Percentiles rank a stretch among this genome's conserved stretches.
Evolutionary conservation across 2,888 invertebrate genomes (phyloP).

Genomic region (Sabatieria punctata): DNA sequence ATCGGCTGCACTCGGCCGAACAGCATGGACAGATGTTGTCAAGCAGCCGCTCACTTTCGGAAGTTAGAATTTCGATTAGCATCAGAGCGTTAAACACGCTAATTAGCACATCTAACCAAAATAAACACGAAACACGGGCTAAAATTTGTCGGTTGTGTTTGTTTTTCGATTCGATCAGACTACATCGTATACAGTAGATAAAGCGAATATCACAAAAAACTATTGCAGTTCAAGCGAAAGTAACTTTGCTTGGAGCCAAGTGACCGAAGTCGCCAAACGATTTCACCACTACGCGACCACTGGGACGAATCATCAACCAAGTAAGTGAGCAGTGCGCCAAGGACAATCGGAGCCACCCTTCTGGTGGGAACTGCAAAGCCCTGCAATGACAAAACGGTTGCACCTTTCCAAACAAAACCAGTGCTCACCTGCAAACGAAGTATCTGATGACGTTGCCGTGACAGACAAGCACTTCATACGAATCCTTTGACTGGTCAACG

Average conservation of each 20-base stretch:
- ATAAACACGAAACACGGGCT: too few relatives aligned
- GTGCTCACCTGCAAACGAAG: constrained; percentile 62
- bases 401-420: constrained; percentile 4
- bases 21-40: too few relatives aligned
- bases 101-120: too few relatives aligned
- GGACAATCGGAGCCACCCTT: constrained; percentile 83
- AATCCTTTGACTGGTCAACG: constrained; percentile 53
- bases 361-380: constrained; percentile 85
- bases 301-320: constrained; percentile 62
- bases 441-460: constrained; percentile 96
- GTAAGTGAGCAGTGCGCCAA: constrained; percentile 84
- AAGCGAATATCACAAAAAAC: too few relatives aligned
- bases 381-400: constrained; percentile 42
- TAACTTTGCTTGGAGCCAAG: constrained; percentile 50
- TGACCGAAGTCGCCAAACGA: constrained; percentile 73
- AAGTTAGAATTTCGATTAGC: too few relatives aligned
- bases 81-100: too few relatives aligned
- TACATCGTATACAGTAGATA: too few relatives aligned
- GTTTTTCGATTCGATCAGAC: too few relatives aligned
- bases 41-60: too few relatives aligned
- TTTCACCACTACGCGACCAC: constrained; percentile 62
- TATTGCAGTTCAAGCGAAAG: too few relatives aligned
- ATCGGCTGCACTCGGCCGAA: too few relatives aligned
- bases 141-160: too few relatives aligned
- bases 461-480: constrained; percentile 76